Evolutionary conservation across 2,888 invertebrate genomes (phyloP), one percentile per base, ranked within the genome.

Genomic region (Salpingus planirostris): DNA sequence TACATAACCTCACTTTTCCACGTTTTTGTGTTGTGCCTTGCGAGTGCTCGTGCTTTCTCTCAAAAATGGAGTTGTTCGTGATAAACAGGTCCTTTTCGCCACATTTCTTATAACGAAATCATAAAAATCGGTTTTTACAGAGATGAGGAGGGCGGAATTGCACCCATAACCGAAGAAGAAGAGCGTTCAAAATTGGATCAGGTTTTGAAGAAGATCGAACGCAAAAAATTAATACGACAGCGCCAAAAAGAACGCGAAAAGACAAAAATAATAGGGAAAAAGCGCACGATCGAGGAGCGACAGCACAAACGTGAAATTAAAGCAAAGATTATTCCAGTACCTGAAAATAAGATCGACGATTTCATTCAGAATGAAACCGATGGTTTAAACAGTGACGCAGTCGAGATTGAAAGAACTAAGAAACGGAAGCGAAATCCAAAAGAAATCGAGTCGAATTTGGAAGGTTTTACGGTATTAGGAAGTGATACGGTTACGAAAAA

Each of bases 391-490:
- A 24, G 5, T 15, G 23, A 27, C 21, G 7, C 12, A 23, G 24
- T 36, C 18, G 24, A 12, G 21, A 11, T 33, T 21, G 23, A 36
- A 23, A 38, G 25, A 31, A 28, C 35, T 27, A 31, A 44, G 30
- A 35, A 30, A 22, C 27, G 13, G 29, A 10, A 46, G 48, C 33
- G n/a, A n/a, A n/a, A n/a, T n/a, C 15, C 38, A 57, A 39, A 50
- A 44, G 49, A 35, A 43, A 43, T 32, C 45, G 37, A n/a, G 13
- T 40, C 46, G 12, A 10, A 26, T 12, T 44, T 61, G 33, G 69
- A 73, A 46, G 70, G 68, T 12, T 83, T 79, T 51, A 78, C 79
- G 51, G 69, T 86, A 11, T 67, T 88, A 28, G 85, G 85, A 3
- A 69, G 66, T 32, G 73, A 73, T 49, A 73, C 71, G 35, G 71